Evolutionary conservation across 2,888 invertebrate genomes (phyloP).

Genomic region (Drosophila imparisetae): DNA sequence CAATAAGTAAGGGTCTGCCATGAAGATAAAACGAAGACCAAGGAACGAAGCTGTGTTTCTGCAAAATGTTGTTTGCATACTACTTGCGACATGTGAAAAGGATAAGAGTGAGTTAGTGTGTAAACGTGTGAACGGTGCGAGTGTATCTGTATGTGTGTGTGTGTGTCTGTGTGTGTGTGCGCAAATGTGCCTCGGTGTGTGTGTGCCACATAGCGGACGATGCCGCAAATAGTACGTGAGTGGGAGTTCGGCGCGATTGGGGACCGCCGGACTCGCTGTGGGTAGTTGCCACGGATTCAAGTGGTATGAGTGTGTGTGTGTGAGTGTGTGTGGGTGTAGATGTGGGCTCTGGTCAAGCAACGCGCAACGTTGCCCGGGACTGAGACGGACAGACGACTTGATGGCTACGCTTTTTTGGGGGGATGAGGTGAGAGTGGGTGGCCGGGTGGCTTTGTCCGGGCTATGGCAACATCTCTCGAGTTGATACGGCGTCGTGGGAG

Average conservation of each 20-base stretch:
- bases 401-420: slow-evolving; percentile 53
- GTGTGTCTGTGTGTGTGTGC: slow-evolving; percentile 31
- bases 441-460: slow-evolving; percentile 55
- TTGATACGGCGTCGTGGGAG: slow-evolving; percentile 65
- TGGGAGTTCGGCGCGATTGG: slow-evolving; percentile 75
- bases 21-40: slow-evolving; percentile 81
- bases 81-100: slow-evolving; percentile 84
- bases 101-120: slow-evolving; percentile 70
- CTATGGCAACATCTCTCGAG: slow-evolving; percentile 68
- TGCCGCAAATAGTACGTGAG: slow-evolving; percentile 70
- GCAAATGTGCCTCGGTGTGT: slow-evolving; percentile 25
- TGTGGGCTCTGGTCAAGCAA: slow-evolving; percentile 72
- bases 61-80: slow-evolving; percentile 84
- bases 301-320: slow-evolving; percentile 29
- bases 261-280: slow-evolving; percentile 70
- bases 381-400: slow-evolving; percentile 78
- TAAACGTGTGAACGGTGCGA: slow-evolving; percentile 24
- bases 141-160: slow-evolving; percentile 8
- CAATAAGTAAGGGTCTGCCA: slow-evolving; percentile 81
- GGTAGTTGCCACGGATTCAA: slow-evolving; percentile 70
- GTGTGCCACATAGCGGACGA: slow-evolving; percentile 65
- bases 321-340: slow-evolving; percentile 19
- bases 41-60: slow-evolving; percentile 79
- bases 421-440: slow-evolving; percentile 3
- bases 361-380: slow-evolving; percentile 61